phyloP scores from a whole-genome alignment of 2,113 vertebrate genomes.

The Oreochromis spilurus region DNA sequence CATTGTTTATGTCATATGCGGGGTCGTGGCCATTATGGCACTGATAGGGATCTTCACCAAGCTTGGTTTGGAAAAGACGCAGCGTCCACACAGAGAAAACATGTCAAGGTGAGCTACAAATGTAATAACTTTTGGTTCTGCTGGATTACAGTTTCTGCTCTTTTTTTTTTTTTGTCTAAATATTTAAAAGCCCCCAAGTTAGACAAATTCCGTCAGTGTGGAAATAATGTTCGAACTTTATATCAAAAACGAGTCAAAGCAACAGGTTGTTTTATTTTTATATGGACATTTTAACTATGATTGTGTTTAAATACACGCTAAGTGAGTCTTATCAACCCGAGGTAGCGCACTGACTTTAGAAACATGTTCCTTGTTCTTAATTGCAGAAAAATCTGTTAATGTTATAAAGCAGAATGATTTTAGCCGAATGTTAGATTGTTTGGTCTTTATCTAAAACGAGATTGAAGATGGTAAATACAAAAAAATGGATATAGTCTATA shows the following conservation, averaged over 20 bases:
- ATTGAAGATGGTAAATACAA: background rate
- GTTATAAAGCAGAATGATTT: background rate
- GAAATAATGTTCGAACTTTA: background rate
- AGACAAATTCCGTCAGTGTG: background rate
- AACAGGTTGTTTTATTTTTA: background rate
- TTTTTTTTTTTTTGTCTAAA: background rate
- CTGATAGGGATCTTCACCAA: slow-evolving; percentile 98
- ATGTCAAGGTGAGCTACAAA: slow-evolving; percentile 86
- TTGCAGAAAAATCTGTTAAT: background rate
- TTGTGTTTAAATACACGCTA: background rate
- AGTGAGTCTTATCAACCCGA: background rate
- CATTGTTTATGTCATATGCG: slow-evolving; percentile 96
- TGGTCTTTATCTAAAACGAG: background rate
- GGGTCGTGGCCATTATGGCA: slow-evolving; percentile 96
- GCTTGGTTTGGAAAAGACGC: slow-evolving; percentile 94
- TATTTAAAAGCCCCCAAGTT: background rate
- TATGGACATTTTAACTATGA: background rate
- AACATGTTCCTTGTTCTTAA: background rate
- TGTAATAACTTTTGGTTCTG: background rate
- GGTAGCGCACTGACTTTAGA: background rate
- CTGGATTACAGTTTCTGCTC: background rate
- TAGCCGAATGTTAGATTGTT: background rate
- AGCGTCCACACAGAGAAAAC: slow-evolving; percentile 90
- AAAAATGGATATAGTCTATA: background rate
- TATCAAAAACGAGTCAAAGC: background rate